Evolutionary conservation across 2,113 vertebrate species (phyloP), one percentile per base, ranked within the genome.

Genomic region (Hippocampus barbouri): DNA sequence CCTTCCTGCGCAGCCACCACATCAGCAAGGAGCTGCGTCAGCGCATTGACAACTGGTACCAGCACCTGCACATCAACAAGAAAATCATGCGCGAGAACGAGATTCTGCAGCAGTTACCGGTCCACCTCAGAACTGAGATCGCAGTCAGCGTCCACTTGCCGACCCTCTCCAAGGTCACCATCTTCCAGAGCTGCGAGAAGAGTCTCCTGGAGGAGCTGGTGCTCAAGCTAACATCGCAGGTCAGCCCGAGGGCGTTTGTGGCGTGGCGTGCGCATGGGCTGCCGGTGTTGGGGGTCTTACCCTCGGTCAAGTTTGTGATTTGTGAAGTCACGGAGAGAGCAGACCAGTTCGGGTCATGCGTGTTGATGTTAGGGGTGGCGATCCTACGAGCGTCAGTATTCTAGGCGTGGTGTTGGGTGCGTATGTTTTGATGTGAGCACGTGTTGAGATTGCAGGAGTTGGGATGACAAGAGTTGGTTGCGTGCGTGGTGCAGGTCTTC

Each of bases 151-250:
- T 97, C 23, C 95, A 96, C 84, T 84, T 96, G 41, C 84, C 93
- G 40, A 95, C 91, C 0, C 92, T 97, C n/a, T 95, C 94, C 38
- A 93, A 94, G 23, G 97, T 98, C 2, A 92, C 92, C 75, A 95
- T 98, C 78, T 98, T 98, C 90, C 94, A 93, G 83, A 86, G 87
- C 89, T 98, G 97, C 41, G 96, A 96, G 84, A 93, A 61, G 9
- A 92, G 95, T 16, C 89, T 98, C 66, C 91, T 98, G 89, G 93
- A 92, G 75, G 94, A 95, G 74, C 92, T 98, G 76, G 97, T 97
- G 75, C 92, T 97, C 0, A 94, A 94, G 75, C 92, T 98, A 25
- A 93, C 88, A 8, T 95, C 96, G 0, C 96, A 93, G 91, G 92
- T 93, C 40, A 56, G 53, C 21, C 21, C 1, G 6, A 77, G 86